A percentile compares a stretch with the other conserved stretches of the same genome.
Evolutionary conservation across 2,888 invertebrate species (phyloP).

Genomic region (Papilio demoleus): DNA sequence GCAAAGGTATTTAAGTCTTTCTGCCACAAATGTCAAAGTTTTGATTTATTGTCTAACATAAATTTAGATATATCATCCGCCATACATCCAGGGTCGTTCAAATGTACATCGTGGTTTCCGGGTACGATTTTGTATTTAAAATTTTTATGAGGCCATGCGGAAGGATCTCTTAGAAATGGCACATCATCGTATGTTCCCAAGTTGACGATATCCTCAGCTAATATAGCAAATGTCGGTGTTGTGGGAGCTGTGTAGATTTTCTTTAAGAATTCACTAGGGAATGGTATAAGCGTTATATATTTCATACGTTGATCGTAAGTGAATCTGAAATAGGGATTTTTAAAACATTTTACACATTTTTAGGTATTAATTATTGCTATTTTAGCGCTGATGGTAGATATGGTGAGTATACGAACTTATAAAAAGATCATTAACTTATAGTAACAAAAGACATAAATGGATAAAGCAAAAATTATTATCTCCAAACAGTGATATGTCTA

Average conservation of each 20-base stretch:
- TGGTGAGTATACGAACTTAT: too few species aligned
- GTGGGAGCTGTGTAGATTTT: constrained; percentile 54
- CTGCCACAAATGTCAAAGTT: constrained; percentile 35
- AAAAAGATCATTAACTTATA: too few species aligned
- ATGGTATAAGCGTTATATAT: constrained; percentile 56
- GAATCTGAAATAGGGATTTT: constrained; percentile 43
- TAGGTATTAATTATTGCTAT: too few species aligned
- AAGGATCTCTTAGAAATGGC: constrained; percentile 57
- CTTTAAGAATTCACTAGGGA: constrained; percentile 52
- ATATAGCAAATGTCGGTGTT: constrained; percentile 60
- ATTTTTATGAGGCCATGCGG: constrained; percentile 60
- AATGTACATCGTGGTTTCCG: constrained; percentile 85
- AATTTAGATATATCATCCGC: constrained; percentile 67
- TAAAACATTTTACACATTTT: background rate
- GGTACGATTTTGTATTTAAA: constrained; percentile 65
- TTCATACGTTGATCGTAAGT: constrained; percentile 72
- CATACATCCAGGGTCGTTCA: constrained; percentile 79
- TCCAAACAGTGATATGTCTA: too few species aligned
- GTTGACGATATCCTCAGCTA: constrained; percentile 54
- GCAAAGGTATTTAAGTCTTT: background rate
- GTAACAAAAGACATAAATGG: too few species aligned
- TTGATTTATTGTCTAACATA: constrained; percentile 52
- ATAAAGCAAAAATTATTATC: too few species aligned
- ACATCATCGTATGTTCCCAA: constrained; percentile 50
- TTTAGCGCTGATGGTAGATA: too few species aligned